Evolutionary conservation across 2,113 vertebrate species (phyloP).

Genomic region (Lipophrys pholis): DNA sequence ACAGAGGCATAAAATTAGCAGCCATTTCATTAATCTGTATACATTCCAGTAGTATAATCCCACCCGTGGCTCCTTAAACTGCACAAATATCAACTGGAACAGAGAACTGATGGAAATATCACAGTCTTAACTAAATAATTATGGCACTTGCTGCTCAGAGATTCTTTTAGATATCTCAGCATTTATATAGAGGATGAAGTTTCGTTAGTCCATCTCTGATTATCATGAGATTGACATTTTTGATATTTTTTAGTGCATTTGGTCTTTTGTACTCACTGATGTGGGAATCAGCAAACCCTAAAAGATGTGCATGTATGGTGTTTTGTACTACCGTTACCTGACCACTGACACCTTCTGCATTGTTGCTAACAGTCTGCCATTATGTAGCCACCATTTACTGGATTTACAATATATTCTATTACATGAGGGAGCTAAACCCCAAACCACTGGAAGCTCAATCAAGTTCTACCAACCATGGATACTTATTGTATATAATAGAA

Average conservation of each 20-base stretch:
- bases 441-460: slow-evolving; percentile 67
- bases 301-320: slow-evolving; percentile 9
- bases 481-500: slow-evolving; percentile 80
- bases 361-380: slow-evolving; percentile 18
- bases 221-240: background rate
- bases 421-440: slow-evolving; percentile 45
- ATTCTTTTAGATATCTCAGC: slow-evolving; percentile 13
- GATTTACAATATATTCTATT: slow-evolving; percentile 44
- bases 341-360: slow-evolving; percentile 16
- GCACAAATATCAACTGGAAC: slow-evolving; percentile 11
- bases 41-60: background rate
- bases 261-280: background rate
- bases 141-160: slow-evolving; percentile 15
- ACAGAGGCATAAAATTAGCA: background rate
- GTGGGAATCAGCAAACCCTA: slow-evolving; percentile 14
- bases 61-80: background rate
- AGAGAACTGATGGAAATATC: slow-evolving; percentile 22
- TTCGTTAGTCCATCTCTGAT: slow-evolving; percentile 11
- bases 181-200: background rate
- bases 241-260: slow-evolving; percentile 2
- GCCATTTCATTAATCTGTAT: background rate
- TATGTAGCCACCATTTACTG: slow-evolving; percentile 40
- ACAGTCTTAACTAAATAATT: slow-evolving; percentile 21
- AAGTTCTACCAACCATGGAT: slow-evolving; percentile 63
- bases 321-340: slow-evolving; percentile 28